phyloP scores from a whole-genome alignment of 35 echinoderm and acorn worm species.

The Lytechinus variegatus region DNA sequence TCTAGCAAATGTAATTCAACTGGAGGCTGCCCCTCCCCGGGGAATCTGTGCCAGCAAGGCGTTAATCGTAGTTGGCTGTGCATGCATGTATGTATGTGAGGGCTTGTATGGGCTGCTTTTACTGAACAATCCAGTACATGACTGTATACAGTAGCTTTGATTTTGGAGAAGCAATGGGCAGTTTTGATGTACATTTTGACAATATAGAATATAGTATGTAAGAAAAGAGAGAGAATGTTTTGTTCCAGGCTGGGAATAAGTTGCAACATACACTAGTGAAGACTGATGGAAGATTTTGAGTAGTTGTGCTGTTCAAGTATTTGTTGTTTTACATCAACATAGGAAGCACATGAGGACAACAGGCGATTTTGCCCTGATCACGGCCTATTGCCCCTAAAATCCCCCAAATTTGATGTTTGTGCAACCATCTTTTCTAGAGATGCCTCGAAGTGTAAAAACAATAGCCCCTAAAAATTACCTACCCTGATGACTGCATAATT shows the following conservation, averaged over 20 bases:
- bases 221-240: neutral
- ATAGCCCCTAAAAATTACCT: too few relatives aligned
- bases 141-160: neutral
- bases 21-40: neutral
- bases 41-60: neutral
- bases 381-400: too few relatives aligned
- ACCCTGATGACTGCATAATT: too few relatives aligned
- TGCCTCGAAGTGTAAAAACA: too few relatives aligned
- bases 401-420: too few relatives aligned
- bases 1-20: slow-evolving; percentile 19
- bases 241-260: neutral
- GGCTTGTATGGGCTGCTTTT: neutral
- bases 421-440: too few relatives aligned
- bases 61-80: too few relatives aligned
- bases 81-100: neutral
- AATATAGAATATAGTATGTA: neutral
- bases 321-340: too few relatives aligned
- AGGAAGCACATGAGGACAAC: too few relatives aligned
- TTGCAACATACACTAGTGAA: neutral
- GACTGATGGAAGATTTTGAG: neutral
- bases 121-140: neutral
- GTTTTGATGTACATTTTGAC: neutral
- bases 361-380: too few relatives aligned
- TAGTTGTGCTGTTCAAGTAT: neutral
- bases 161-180: neutral